Percentiles rank a stretch among this genome's conserved stretches.
phyloP scores from a whole-genome alignment of 2,888 invertebrate species.

The Napeogenes sylphis region DNA sequence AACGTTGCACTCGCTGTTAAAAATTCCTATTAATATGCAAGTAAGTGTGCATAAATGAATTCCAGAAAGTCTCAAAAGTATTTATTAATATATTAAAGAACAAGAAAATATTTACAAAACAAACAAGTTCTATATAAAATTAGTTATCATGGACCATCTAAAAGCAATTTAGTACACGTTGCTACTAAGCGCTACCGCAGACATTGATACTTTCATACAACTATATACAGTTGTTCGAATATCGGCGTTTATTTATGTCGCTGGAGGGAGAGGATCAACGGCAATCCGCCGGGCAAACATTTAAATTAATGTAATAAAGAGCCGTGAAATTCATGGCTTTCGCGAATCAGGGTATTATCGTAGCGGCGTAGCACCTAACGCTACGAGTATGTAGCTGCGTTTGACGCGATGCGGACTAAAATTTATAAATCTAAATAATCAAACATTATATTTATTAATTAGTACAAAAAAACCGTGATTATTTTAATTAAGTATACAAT shows the following conservation, averaged over 20 bases:
- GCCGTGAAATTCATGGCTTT: constrained; percentile 68
- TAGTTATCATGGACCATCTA: neutral
- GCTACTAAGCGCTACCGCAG: neutral
- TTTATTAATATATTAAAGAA: no score
- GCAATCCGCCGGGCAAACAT: constrained; percentile 66
- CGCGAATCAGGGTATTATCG: constrained; percentile 55
- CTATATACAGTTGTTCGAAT: constrained; percentile 22
- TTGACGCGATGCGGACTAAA: neutral
- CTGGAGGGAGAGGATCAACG: constrained; percentile 46
- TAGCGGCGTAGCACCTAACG: constrained; percentile 37
- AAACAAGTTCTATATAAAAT: no score
- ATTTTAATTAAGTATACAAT: no score
- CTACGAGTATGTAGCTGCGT: constrained; percentile 28
- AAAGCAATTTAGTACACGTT: neutral
- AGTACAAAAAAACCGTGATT: no score
- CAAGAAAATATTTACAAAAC: no score
- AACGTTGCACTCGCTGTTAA: no score
- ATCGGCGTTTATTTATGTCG: constrained; percentile 45
- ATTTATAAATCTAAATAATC: no score
- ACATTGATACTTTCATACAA: neutral
- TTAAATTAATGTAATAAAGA: constrained; percentile 77
- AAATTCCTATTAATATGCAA: no score
- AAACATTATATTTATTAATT: no score
- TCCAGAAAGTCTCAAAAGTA: no score
- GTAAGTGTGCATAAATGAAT: no score